These are phyloP conservation scores for Thalassoma bifasciatum DNA, from an alignment of 2,113 vertebrate species.

Conservation along the genomic window DNA sequence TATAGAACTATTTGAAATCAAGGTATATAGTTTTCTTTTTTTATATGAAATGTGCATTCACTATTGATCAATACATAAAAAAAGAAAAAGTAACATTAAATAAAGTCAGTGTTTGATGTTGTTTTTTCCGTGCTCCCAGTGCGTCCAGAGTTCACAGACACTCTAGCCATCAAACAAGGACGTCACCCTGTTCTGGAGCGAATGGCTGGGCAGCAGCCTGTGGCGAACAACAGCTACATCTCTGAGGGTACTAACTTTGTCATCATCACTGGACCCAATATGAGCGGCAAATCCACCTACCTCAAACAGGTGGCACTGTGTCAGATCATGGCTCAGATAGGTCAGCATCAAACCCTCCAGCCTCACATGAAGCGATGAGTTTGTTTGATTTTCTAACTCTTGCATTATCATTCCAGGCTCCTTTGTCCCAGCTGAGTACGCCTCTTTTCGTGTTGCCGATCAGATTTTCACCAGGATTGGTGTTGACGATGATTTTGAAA, in stretches of 20 bases:
- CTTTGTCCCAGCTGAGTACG: slow-evolving; percentile 94
- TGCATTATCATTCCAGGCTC: slow-evolving; percentile 84
- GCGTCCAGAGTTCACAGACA: slow-evolving; percentile 97
- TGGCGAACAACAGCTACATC: slow-evolving; percentile 93
- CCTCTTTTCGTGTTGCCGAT: slow-evolving; percentile 91
- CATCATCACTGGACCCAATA: slow-evolving; percentile 96
- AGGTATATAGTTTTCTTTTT: neutral
- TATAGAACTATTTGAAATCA: too few species aligned
- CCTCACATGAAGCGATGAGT: neutral
- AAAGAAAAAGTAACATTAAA: neutral
- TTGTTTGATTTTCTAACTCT: neutral
- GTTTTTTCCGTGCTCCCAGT: slow-evolving; percentile 80
- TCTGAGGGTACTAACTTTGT: slow-evolving; percentile 94
- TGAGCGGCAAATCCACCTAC: slow-evolving; percentile 98
- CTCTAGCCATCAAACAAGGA: slow-evolving; percentile 93
- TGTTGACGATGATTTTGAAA: slow-evolving; percentile 97
- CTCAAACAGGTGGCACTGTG: slow-evolving; percentile 96
- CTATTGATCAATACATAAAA: neutral
- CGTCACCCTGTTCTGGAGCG: slow-evolving; percentile 96
- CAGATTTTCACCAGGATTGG: slow-evolving; percentile 98
- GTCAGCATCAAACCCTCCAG: slow-evolving; percentile 74
- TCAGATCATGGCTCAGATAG: slow-evolving; percentile 98
- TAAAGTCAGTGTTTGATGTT: neutral
- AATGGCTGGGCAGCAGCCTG: slow-evolving; percentile 89
- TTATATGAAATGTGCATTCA: neutral